Evolutionary conservation across 2,113 vertebrate species (phyloP).

Genomic region (Hiodon tergisus): DNA sequence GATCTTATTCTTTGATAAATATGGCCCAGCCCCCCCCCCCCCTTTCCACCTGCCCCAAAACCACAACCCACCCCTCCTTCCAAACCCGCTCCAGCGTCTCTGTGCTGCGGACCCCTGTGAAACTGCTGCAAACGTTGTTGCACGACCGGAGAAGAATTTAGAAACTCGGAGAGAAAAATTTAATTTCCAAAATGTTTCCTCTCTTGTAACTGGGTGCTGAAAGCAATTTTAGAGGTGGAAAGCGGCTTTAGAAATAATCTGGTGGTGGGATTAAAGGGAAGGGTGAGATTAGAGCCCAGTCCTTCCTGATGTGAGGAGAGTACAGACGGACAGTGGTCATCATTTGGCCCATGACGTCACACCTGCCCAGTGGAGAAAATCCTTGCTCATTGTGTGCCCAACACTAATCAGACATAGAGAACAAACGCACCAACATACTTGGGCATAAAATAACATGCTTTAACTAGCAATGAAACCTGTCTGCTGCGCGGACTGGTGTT

Average conservation of each 20-base stretch:
- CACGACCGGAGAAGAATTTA: too few relatives aligned
- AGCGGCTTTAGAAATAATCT: conserved; percentile 66
- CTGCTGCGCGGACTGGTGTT: too few relatives aligned
- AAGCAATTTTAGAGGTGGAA: conserved; percentile 54
- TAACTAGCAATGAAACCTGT: too few relatives aligned
- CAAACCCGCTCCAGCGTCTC: too few relatives aligned
- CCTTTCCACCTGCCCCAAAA: too few relatives aligned
- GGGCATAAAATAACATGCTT: too few relatives aligned
- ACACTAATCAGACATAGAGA: background rate
- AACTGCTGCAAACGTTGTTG: too few relatives aligned
- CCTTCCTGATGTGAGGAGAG: conserved; percentile 34
- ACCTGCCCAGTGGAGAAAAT: background rate
- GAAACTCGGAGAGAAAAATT: conserved; percentile 17
- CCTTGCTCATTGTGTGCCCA: too few relatives aligned
- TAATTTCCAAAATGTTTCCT: conserved; percentile 26
- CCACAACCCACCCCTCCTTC: too few relatives aligned
- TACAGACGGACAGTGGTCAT: conserved; percentile 34
- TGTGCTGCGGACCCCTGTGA: too few relatives aligned
- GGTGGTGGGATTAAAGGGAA: conserved; percentile 56
- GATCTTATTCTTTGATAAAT: too few relatives aligned
- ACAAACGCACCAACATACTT: background rate
- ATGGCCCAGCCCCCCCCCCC: too few relatives aligned
- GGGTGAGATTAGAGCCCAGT: conserved; percentile 52
- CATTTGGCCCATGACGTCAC: background rate
- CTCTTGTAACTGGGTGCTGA: conserved; percentile 42